Conservation (phyloP, 2,888 invertebrate species). For the Drosophila ezoana region DNA sequence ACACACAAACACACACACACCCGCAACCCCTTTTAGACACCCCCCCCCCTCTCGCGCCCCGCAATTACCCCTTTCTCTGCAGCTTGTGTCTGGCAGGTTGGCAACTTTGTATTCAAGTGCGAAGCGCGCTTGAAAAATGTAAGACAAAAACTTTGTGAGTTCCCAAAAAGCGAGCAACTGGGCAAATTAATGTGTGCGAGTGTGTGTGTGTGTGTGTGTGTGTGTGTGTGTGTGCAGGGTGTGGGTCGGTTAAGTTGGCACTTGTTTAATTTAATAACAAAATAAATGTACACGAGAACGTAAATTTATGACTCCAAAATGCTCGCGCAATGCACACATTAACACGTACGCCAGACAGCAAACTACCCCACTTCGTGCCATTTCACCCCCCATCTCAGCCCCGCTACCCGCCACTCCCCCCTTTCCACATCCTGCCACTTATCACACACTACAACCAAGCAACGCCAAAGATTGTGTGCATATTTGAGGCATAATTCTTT, state of each 20-base stretch:
- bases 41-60: neutral
- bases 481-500: constrained; percentile 51
- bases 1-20: constrained; percentile 17
- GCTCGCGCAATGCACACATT: constrained; percentile 66
- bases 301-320: constrained; percentile 79
- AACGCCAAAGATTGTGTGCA: constrained; percentile 34
- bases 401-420: neutral
- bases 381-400: no score
- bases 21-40: neutral
- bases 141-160: constrained; percentile 65
- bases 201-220: constrained; percentile 14
- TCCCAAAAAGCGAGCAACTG: constrained; percentile 50
- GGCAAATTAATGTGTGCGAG: constrained; percentile 64
- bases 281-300: constrained; percentile 83
- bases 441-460: constrained; percentile 2
- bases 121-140: constrained; percentile 68
- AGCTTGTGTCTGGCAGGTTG: constrained; percentile 15
- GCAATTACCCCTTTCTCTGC: constrained; percentile 59
- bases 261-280: constrained; percentile 82
- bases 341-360: constrained; percentile 59
- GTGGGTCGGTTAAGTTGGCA: constrained; percentile 54
- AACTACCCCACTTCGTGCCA: neutral
- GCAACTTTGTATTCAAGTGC: constrained; percentile 78
- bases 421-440: neutral
- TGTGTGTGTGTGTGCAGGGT: constrained; percentile 21